Percentiles rank a stretch among this genome's conserved stretches.
phyloP scores from a whole-genome alignment of 2,888 invertebrate genomes.

The Diploptera punctata region DNA sequence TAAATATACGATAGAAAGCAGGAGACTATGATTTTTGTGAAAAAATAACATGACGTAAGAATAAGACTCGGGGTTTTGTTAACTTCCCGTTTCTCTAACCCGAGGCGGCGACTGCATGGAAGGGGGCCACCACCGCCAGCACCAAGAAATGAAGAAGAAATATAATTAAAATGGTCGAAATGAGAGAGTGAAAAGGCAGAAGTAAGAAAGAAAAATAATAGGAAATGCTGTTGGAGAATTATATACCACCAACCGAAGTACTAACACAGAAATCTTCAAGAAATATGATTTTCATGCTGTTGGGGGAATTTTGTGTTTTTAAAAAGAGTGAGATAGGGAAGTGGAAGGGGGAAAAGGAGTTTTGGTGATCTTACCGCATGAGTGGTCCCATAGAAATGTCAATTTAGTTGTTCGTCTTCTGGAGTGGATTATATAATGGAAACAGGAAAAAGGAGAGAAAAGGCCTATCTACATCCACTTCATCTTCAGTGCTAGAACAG shows the following conservation, averaged over 20 bases:
- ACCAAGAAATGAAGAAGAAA: slow-evolving; percentile 27
- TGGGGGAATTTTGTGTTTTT: slow-evolving; percentile 1
- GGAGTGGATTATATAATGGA: slow-evolving; percentile 28
- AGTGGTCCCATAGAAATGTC: slow-evolving; percentile 41
- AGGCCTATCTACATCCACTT: slow-evolving; percentile 8
- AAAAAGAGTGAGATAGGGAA: background rate
- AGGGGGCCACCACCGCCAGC: too few relatives aligned
- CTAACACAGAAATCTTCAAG: background rate
- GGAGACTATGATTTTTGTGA: too few relatives aligned
- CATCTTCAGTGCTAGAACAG: background rate
- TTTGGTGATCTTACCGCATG: slow-evolving; percentile 38
- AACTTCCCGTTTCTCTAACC: background rate
- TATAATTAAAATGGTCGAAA: slow-evolving; percentile 31
- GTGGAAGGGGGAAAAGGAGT: background rate
- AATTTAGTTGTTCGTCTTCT: slow-evolving; percentile 39
- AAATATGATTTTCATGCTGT: slow-evolving; percentile 23
- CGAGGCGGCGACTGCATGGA: too few relatives aligned
- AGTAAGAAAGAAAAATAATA: slow-evolving; percentile 9
- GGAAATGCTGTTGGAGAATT: background rate
- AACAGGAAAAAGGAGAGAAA: slow-evolving; percentile 19
- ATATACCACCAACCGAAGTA: background rate
- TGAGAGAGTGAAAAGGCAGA: slow-evolving; percentile 13
- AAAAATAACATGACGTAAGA: background rate
- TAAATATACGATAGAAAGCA: too few relatives aligned
- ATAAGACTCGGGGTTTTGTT: background rate